Evolutionary conservation across 2,113 vertebrate species (phyloP), one percentile per base, ranked within the genome.

Genomic region (Heteronetta atricapilla): DNA sequence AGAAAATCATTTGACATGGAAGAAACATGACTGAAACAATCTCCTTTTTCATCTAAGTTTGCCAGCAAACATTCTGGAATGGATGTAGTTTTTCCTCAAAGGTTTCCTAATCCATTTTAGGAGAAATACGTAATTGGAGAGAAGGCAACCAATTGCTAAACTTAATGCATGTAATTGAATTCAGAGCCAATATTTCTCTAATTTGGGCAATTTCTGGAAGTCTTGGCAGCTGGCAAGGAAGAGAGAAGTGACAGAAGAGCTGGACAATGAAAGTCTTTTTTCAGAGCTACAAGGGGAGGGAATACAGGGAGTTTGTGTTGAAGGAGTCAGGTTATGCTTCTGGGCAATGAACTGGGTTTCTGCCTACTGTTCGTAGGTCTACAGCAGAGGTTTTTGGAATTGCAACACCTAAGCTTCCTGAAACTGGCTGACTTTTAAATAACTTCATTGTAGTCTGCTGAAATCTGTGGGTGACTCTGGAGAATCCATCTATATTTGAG

Each of bases 1-100:
- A 75, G 52, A 73, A 38, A 20, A 0, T 36, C 3, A 18, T 69
- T 67, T 62, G 0, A 19, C 10, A 6, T 8, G 1, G 1, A 52
- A 89, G 62, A 29, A 50, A 23, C 20, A 63, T 4, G 76, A 13
- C 5, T 72, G 40, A 74, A 60, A 53, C 10, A 3, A 0, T 12
- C 33, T 83, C 59, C 1, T 23, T 56, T 40, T n/a, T 6, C 40
- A 40, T 58, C 8, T 5, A 60, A 48, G 11, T 4, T 70, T 70
- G 18, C 28, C 29, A 59, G 4, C 44, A 59, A 53, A 15, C 8
- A 6, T 26, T 10, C 11, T 63, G 53, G 15, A 66, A 72, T 11
- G 2, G 20, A 21, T 33, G 5, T 38, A 13, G 4, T 8, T 84
- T 82, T 66, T 36, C 4, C 18, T 85, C 33, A 53, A 26, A 66